Conservation (phyloP, 2,888 invertebrate genomes). For the Leptopilina drosophilae region DNA sequence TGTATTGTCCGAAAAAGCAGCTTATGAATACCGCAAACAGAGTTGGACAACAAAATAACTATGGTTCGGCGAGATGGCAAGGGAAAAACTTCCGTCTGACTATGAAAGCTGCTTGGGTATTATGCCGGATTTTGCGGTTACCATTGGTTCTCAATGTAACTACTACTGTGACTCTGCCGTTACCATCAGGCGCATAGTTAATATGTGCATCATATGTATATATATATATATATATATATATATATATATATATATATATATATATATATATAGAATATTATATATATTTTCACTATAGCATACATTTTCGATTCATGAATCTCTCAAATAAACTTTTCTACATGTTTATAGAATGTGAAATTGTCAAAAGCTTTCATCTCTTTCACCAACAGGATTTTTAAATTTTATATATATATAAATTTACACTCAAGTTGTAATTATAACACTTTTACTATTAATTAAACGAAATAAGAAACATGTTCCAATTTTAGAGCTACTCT, state of each 20-base stretch:
- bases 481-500: no score
- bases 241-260: neutral
- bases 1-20: conserved; percentile 35
- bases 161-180: conserved; percentile 20
- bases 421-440: no score
- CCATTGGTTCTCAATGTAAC: conserved; percentile 38
- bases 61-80: conserved; percentile 2
- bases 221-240: neutral
- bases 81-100: conserved; percentile 32
- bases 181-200: conserved; percentile 28
- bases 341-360: conserved; percentile 22
- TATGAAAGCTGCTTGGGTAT: conserved; percentile 34
- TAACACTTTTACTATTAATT: no score
- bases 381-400: neutral
- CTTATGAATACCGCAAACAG: conserved; percentile 40
- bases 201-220: neutral
- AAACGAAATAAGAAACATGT: no score
- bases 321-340: conserved; percentile 27
- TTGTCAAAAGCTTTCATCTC: conserved; percentile 32
- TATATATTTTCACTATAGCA: neutral
- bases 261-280: neutral
- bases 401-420: neutral
- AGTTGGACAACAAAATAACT: conserved; percentile 28
- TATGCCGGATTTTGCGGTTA: conserved; percentile 38
- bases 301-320: conserved; percentile 16